Conservation (phyloP, 2,113 vertebrate genomes). For the Sphyrna mokarran region DNA sequence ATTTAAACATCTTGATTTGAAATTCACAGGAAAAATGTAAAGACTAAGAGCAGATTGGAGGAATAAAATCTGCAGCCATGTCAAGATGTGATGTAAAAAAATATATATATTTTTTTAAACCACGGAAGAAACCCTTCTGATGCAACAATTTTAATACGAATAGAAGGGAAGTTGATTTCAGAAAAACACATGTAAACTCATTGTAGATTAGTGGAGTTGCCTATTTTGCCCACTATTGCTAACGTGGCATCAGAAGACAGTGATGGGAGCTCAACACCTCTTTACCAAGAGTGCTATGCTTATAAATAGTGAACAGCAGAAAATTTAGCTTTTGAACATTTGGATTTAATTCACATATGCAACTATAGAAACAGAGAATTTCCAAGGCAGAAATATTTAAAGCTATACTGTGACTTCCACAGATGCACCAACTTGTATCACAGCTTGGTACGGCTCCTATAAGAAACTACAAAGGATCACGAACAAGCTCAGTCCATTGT, state of each 20-base stretch:
- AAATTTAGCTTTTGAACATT: not conserved
- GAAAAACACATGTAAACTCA: not conserved
- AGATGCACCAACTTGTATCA: too few species aligned
- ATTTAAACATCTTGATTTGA: not conserved
- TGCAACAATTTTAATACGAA: not conserved
- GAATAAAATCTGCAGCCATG: not conserved
- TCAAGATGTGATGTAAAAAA: not conserved
- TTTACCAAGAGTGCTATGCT: not conserved
- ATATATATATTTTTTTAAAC: not conserved
- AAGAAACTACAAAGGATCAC: too few species aligned
- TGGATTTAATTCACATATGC: not conserved
- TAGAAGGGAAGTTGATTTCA: not conserved
- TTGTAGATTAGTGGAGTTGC: not conserved
- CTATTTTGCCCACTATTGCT: not conserved
- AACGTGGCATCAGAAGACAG: not conserved
- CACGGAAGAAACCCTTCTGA: not conserved
- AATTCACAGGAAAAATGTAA: not conserved
- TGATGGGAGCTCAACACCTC: not conserved
- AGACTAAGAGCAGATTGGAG: not conserved
- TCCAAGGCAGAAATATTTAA: not conserved
- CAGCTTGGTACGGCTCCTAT: too few species aligned
- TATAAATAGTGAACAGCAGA: not conserved
- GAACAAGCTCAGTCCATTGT: too few species aligned
- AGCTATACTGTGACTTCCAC: not conserved
- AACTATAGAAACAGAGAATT: not conserved